Evolutionary conservation across 2,888 invertebrate species (phyloP).

Genomic region (Entomobrya multifasciata): DNA sequence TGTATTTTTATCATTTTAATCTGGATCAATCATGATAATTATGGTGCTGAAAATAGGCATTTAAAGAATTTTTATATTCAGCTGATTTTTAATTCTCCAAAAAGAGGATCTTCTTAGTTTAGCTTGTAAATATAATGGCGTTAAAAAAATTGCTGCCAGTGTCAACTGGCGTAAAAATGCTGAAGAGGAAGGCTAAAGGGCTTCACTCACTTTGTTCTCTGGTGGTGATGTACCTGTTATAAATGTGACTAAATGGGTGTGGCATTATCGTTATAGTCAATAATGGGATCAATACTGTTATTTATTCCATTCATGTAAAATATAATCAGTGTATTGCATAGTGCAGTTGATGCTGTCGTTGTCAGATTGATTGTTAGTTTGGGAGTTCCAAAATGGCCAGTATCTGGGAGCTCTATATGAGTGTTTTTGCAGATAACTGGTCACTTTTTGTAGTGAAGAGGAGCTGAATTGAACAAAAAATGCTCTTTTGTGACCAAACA

Average conservation of each 20-base stretch:
- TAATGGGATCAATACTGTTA: conserved; percentile 36
- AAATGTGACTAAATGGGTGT: conserved; percentile 22
- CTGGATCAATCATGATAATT: neutral
- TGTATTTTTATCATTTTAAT: neutral
- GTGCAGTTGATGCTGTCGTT: neutral
- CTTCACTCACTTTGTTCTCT: neutral
- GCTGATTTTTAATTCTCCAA: neutral
- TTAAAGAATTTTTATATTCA: neutral
- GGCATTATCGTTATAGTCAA: conserved; percentile 13
- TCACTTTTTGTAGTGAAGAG: conserved; percentile 9
- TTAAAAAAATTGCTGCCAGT: conserved; percentile 12
- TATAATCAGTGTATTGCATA: neutral
- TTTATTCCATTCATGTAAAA: conserved; percentile 3
- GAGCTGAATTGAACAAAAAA: neutral
- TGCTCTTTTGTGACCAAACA: too few species aligned
- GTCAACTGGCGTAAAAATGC: conserved; percentile 31
- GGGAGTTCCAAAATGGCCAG: conserved; percentile 6
- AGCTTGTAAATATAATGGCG: conserved; percentile 4
- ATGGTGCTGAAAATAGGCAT: neutral
- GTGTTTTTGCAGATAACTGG: neutral
- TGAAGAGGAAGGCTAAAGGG: conserved; percentile 33
- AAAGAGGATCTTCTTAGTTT: conserved; percentile 14
- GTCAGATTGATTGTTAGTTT: conserved; percentile 3
- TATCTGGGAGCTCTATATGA: too few species aligned
- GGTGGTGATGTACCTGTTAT: neutral